Evolutionary conservation across 2,888 invertebrate genomes (phyloP).

Genomic region (Nymphalis c-album): DNA sequence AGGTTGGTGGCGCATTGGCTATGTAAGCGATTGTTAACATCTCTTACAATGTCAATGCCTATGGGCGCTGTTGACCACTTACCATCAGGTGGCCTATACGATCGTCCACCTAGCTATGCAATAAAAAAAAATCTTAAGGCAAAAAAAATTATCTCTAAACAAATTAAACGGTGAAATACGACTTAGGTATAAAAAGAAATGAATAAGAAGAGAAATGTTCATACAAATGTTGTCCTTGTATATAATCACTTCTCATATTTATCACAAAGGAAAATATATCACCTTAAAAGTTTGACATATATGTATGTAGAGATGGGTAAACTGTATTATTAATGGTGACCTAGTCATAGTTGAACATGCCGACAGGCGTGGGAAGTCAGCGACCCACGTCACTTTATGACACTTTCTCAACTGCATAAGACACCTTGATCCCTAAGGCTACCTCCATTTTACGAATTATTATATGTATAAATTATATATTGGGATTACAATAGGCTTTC

Average conservation of each 20-base stretch:
- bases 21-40: no score
- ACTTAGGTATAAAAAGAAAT: no score
- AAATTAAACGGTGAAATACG: no score
- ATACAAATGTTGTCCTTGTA: not conserved
- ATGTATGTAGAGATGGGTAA: not conserved
- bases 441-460: not conserved
- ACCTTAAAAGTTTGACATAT: not conserved
- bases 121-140: no score
- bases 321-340: slow-evolving; percentile 22
- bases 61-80: no score
- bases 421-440: slow-evolving; percentile 9
- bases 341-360: slow-evolving; percentile 19
- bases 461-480: not conserved
- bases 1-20: no score
- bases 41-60: no score
- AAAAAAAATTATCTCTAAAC: no score
- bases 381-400: slow-evolving; percentile 30
- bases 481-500: no score
- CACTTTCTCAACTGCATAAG: slow-evolving; percentile 22
- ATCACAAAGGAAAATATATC: not conserved
- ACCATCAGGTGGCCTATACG: no score
- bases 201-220: no score
- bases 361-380: slow-evolving; percentile 25
- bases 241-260: not conserved
- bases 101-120: no score